Evolutionary conservation across 2,797 vertebrate species (phyloP), one percentile per base, ranked within the genome.

Genomic region (Neomorphus geoffroyi): DNA sequence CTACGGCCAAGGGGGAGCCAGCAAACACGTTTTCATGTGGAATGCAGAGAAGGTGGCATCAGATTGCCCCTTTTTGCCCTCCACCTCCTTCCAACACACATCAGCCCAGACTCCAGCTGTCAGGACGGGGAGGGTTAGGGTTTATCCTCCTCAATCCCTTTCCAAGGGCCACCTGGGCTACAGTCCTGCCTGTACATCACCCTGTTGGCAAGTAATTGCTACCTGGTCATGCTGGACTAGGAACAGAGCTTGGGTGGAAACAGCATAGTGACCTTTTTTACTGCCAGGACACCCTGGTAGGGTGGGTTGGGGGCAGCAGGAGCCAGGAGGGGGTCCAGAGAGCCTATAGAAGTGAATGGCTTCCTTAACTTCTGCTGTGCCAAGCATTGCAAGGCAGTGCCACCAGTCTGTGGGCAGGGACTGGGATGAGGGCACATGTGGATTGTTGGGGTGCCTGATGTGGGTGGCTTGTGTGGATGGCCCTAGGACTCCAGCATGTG

Each of bases 341-440:
- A 0, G 11, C 46, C 46, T 48, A 13, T 8, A 10, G 16, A 53
- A 51, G 51, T 53, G 3, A 24, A 16, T 26, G 15, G 2, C 33
- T 41, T 64, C 21, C 35, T 77, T 71, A 72, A 64, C 18, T 74
- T 51, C 43, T n/a, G 27, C 30, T 69, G 17, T 71, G 54, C 75
- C 0, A 0, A 65, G 56, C 28, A 16, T 37, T 80, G 39, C 39
- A 21, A 74, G 60, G 28, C 56, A 41, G 13, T 23, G 32, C 46
- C 12, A 27, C 17, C 35, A n/a, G 28, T 18, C 33, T 51, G 39
- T 5, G 4, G 33, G 13, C 65, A 94, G 17, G 48, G 60, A 18
- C 18, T 13, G 39, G 48, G 24, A 22, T 2, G 5, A 46, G 6
- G 17, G 23, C 9, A 71, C 2, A 3, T 7, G 1, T 13, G 9